phyloP scores from a whole-genome alignment of 2,888 invertebrate genomes.

The Muscina levida region DNA sequence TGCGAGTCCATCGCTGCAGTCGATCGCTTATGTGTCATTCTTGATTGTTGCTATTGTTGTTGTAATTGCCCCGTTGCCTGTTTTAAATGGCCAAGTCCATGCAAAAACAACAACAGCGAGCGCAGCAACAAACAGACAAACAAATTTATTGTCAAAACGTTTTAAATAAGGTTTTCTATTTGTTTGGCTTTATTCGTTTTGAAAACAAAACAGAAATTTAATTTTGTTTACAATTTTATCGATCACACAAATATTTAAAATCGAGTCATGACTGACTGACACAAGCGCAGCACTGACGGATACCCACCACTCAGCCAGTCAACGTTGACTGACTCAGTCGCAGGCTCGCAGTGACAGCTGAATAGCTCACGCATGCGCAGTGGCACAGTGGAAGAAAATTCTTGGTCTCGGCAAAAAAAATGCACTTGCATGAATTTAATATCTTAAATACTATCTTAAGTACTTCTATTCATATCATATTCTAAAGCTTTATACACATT shows the following conservation, averaged over 20 bases:
- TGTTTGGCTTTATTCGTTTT: slow-evolving; percentile 21
- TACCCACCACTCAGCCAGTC: slow-evolving; percentile 31
- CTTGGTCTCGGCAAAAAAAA: slow-evolving; percentile 15
- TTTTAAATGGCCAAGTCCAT: not conserved
- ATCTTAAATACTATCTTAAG: no score
- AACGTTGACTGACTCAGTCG: no score
- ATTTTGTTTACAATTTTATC: slow-evolving; percentile 48
- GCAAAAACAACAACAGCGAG: not conserved
- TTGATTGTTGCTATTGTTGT: not conserved
- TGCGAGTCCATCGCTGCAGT: not conserved
- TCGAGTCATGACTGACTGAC: slow-evolving; percentile 55
- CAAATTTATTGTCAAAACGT: slow-evolving; percentile 22
- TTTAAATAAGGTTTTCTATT: slow-evolving; percentile 38
- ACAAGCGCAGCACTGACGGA: no score
- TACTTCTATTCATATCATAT: no score
- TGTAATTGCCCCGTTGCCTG: not conserved
- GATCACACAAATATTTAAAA: slow-evolving; percentile 50
- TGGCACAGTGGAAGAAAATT: slow-evolving; percentile 28
- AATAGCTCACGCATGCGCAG: slow-evolving; percentile 23
- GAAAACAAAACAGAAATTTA: slow-evolving; percentile 23
- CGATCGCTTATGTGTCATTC: slow-evolving; percentile 22
- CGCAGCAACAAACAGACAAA: not conserved
- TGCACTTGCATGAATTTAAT: no score
- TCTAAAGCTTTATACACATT: no score
- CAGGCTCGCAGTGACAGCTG: not conserved